Percentiles rank a stretch among this genome's conserved stretches.
These are phyloP conservation scores for Chionis minor DNA, from an alignment of 2,113 vertebrate species.

Conservation along the genomic window DNA sequence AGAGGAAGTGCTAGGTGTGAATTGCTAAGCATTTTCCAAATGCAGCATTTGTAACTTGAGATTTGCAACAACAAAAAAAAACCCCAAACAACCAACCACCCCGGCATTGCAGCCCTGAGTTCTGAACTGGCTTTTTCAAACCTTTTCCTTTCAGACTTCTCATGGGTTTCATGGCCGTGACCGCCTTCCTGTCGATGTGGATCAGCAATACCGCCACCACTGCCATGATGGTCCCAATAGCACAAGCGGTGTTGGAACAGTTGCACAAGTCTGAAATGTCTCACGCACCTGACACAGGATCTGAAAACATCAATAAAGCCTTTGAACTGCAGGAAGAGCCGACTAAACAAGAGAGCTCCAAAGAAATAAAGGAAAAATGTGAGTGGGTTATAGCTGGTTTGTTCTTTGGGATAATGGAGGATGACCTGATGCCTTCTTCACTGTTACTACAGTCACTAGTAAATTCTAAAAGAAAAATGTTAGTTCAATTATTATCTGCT, in stretches of 20 bases:
- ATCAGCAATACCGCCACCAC: constrained; percentile 95
- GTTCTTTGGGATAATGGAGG: background rate
- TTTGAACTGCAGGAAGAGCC: constrained; percentile 74
- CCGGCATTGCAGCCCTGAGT: background rate
- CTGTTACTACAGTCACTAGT: background rate
- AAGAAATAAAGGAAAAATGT: constrained; percentile 5
- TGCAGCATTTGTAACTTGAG: background rate
- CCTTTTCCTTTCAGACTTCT: constrained; percentile 77
- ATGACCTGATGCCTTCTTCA: background rate
- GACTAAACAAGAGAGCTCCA: background rate
- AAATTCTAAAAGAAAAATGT: background rate
- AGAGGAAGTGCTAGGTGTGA: background rate
- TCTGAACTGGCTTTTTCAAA: background rate
- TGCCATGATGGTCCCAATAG: constrained; percentile 96
- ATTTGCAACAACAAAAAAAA: background rate
- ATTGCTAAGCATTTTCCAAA: background rate
- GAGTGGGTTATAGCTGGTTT: background rate
- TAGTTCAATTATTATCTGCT: background rate
- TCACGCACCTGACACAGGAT: fast-evolving
- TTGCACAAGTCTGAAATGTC: constrained; percentile 64
- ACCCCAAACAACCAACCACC: background rate
- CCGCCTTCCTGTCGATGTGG: constrained; percentile 96
- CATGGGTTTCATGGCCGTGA: constrained; percentile 92
- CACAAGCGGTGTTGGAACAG: constrained; percentile 85
- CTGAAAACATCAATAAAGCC: constrained; percentile 23